phyloP scores from a whole-genome alignment of 30 jellyfish, hydroid and myxozoan genomes.

The Cassiopea xamachana region DNA sequence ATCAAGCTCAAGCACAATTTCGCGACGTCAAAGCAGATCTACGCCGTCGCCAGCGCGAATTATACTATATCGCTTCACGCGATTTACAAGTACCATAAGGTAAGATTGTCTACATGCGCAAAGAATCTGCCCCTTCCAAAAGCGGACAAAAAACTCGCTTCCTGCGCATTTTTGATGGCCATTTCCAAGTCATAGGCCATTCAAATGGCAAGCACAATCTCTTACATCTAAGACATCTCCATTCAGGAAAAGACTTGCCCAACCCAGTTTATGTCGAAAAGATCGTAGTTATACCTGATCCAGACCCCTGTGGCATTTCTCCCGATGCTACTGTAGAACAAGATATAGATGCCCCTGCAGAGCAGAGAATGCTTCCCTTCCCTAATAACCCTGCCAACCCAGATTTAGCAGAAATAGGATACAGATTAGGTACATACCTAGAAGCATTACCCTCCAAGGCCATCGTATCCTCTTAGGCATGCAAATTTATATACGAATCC shows the following conservation, averaged over 20 bases:
- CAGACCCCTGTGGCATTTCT: constrained; percentile 4
- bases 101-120: too few species aligned
- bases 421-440: background rate
- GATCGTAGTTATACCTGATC: constrained; percentile 16
- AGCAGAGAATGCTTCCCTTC: background rate
- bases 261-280: constrained; percentile 27
- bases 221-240: background rate
- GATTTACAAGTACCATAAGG: too few species aligned
- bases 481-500: background rate
- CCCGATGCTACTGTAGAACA: background rate
- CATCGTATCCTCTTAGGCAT: background rate
- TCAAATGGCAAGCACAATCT: too few species aligned
- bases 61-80: too few species aligned
- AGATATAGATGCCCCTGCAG: background rate
- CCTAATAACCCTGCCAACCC: background rate
- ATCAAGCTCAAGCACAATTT: too few species aligned
- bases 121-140: too few species aligned
- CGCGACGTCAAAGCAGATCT: too few species aligned
- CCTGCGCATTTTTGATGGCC: too few species aligned
- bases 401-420: constrained; percentile 9
- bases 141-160: too few species aligned
- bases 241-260: constrained; percentile 16
- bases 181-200: too few species aligned
- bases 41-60: too few species aligned
- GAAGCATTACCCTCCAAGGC: constrained; percentile 11